Percentiles rank a stretch among this genome's conserved stretches.
These are phyloP conservation scores for Strix aluco DNA, from an alignment of 2,113 vertebrate genomes.

Conservation along the genomic window DNA sequence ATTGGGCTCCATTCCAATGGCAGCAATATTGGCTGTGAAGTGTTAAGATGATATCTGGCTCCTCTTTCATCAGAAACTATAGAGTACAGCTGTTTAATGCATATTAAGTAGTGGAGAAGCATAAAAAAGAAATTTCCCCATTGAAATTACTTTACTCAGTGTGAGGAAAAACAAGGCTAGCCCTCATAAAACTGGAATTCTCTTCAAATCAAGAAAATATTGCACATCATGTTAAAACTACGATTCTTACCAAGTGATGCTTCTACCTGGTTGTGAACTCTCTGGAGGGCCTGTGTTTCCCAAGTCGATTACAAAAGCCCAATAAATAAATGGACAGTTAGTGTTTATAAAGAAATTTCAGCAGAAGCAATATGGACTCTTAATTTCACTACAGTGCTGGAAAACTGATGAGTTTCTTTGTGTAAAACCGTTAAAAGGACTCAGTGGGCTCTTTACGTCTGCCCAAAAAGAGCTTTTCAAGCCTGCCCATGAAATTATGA, in stretches of 20 bases:
- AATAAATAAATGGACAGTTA: constrained; percentile 31
- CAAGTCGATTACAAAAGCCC: background rate
- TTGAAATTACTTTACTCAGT: background rate
- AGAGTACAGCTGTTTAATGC: background rate
- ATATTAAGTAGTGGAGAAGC: background rate
- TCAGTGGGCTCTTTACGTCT: constrained; percentile 15
- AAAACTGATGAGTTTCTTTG: constrained; percentile 51
- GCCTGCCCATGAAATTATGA: constrained; percentile 43
- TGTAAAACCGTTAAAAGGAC: constrained; percentile 65
- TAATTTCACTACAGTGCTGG: constrained; percentile 39
- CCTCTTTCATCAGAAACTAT: background rate
- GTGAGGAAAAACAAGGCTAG: background rate
- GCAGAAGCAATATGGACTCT: background rate
- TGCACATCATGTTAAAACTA: background rate
- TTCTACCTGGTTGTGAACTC: background rate
- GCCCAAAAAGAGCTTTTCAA: constrained; percentile 50
- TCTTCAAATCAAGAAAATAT: background rate
- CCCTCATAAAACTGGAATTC: background rate
- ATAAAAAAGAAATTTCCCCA: background rate
- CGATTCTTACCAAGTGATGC: background rate
- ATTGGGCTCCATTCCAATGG: background rate
- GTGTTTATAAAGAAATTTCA: constrained; percentile 6
- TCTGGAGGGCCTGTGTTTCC: background rate
- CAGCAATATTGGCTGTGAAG: background rate
- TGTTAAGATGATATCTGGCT: background rate